phyloP scores from a whole-genome alignment of 2,113 vertebrate species.

The Pteropus alecto region DNA sequence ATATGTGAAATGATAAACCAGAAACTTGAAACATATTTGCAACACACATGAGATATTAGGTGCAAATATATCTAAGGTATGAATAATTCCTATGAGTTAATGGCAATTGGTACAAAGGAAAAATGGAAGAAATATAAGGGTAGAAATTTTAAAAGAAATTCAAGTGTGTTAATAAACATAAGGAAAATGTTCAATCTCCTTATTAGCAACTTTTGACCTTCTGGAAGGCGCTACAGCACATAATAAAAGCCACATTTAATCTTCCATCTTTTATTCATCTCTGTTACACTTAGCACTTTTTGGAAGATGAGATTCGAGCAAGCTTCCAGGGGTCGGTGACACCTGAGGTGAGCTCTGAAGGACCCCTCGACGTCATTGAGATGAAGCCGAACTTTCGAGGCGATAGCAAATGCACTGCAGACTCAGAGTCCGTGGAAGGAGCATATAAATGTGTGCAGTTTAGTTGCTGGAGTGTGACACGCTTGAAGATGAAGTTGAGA shows the following conservation, averaged over 20 bases:
- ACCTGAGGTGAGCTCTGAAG: background rate
- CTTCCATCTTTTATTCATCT: background rate
- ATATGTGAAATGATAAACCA: background rate
- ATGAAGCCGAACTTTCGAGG: background rate
- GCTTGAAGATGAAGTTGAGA: background rate
- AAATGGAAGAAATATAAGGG: fast-evolving
- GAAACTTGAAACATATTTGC: background rate
- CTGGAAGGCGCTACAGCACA: background rate
- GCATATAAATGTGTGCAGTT: fast-evolving
- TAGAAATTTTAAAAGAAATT: background rate
- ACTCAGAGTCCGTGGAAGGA: background rate
- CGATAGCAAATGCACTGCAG: background rate
- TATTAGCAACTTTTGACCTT: background rate
- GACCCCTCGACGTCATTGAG: background rate
- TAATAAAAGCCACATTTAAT: background rate
- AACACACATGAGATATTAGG: background rate
- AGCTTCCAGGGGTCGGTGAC: background rate
- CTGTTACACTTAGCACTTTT: background rate
- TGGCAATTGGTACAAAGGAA: background rate
- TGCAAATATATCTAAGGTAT: background rate
- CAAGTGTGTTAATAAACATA: background rate
- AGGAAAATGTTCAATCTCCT: background rate
- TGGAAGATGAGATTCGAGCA: background rate
- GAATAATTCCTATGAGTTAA: background rate
- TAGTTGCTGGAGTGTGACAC: background rate